Percentiles rank a stretch among this genome's conserved stretches.
phyloP scores from a whole-genome alignment of 1,140 invertebrate genomes.

The Melipona quadrifasciata region DNA sequence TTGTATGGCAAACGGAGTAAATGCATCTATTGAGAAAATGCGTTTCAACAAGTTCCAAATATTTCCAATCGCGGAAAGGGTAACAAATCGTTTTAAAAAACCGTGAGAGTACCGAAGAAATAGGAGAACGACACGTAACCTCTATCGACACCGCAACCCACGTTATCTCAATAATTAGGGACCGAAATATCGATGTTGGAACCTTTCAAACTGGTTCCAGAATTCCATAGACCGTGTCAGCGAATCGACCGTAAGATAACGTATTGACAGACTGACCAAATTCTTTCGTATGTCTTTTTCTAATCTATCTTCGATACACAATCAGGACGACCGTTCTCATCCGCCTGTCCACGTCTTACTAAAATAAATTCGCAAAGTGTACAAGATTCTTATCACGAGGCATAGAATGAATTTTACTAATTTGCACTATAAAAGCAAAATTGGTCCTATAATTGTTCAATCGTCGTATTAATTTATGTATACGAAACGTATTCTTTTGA shows the following conservation, averaged over 20 bases:
- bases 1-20: too few relatives aligned
- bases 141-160: conserved; percentile 69
- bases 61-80: neutral
- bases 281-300: conserved; percentile 24
- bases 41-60: neutral
- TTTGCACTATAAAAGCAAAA: neutral
- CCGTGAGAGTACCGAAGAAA: conserved; percentile 61
- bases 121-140: conserved; percentile 67
- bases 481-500: neutral
- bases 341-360: neutral
- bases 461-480: neutral
- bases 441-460: neutral
- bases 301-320: conserved; percentile 45
- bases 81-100: conserved; percentile 31
- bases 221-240: conserved; percentile 66
- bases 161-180: conserved; percentile 76
- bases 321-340: neutral
- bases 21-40: neutral
- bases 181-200: conserved; percentile 64
- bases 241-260: conserved; percentile 61
- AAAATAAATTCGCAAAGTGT: neutral
- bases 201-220: conserved; percentile 68
- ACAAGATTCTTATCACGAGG: neutral
- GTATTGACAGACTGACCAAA: conserved; percentile 49
- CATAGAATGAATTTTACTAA: neutral